Percentiles rank a stretch among this genome's conserved stretches.
phyloP scores from a whole-genome alignment of 35 echinoderm and acorn worm species.

The Amphiura filiformis region DNA sequence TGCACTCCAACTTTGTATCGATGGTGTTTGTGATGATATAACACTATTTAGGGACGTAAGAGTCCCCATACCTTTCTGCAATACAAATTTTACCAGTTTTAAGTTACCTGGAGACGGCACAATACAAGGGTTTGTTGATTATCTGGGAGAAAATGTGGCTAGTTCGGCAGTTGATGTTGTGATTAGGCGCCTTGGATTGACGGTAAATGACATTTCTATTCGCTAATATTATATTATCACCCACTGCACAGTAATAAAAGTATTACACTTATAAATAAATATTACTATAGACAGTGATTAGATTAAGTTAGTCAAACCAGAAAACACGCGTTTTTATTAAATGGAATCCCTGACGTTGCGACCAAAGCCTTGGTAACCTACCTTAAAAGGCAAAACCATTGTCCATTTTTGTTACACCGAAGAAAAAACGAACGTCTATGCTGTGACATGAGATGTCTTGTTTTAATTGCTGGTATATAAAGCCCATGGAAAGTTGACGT shows the following conservation, averaged over 20 bases:
- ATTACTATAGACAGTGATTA: background rate
- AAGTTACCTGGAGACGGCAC: constrained; percentile 21
- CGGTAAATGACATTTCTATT: background rate
- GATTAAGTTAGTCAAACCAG: background rate
- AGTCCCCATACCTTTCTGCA: constrained; percentile 20
- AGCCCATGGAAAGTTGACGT: too few species aligned
- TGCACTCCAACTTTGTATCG: background rate
- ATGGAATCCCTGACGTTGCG: background rate
- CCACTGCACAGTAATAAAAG: background rate
- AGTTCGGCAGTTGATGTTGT: background rate
- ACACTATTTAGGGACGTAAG: background rate
- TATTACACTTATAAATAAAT: background rate
- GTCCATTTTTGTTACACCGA: too few species aligned
- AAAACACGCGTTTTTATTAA: background rate
- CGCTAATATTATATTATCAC: background rate
- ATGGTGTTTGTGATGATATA: constrained; percentile 17
- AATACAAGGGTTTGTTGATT: background rate
- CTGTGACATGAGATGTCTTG: too few species aligned
- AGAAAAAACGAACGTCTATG: too few species aligned
- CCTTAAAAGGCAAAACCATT: too few species aligned
- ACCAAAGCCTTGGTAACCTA: too few species aligned
- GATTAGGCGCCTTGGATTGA: background rate
- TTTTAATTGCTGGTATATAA: too few species aligned
- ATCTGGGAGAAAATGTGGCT: background rate
- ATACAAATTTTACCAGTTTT: constrained; percentile 11